These are phyloP conservation scores for Iselma pallidipennis DNA, from an alignment of 2,888 invertebrate species.

Conservation along the genomic window DNA sequence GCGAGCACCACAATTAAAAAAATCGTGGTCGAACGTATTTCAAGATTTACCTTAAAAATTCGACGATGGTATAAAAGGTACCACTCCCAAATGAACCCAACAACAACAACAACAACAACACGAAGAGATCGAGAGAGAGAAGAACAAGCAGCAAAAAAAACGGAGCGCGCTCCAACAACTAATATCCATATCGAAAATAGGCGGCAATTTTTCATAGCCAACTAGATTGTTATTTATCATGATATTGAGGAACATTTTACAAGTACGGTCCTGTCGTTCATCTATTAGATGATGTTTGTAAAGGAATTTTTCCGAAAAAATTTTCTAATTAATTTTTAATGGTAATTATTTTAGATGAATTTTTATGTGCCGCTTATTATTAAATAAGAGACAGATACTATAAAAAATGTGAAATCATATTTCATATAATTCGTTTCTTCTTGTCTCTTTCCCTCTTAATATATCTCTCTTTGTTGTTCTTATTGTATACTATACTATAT, in stretches of 20 bases:
- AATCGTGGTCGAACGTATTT: neutral
- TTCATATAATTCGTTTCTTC: constrained; percentile 19
- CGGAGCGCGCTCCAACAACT: too few relatives aligned
- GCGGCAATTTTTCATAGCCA: neutral
- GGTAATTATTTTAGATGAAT: neutral
- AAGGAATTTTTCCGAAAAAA: too few relatives aligned
- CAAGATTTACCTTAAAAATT: neutral
- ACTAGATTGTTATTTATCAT: too few relatives aligned
- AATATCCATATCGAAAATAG: too few relatives aligned
- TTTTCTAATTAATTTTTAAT: too few relatives aligned
- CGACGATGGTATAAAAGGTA: neutral
- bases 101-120: neutral
- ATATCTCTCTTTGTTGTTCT: neutral
- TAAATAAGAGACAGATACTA: constrained; percentile 9
- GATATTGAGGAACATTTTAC: too few relatives aligned
- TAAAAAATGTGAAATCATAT: constrained; percentile 28
- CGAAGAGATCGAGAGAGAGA: neutral
- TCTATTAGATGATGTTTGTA: too few relatives aligned
- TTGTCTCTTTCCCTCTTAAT: neutral
- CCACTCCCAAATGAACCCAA: neutral
- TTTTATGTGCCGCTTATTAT: constrained; percentile 16
- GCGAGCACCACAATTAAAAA: neutral
- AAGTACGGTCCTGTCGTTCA: too few relatives aligned
- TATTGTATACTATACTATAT: neutral
- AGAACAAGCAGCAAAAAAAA: neutral